Percentiles rank a stretch among this genome's conserved stretches.
Evolutionary conservation across 1,140 invertebrate species (phyloP).

Genomic region (Drosophila teissieri): DNA sequence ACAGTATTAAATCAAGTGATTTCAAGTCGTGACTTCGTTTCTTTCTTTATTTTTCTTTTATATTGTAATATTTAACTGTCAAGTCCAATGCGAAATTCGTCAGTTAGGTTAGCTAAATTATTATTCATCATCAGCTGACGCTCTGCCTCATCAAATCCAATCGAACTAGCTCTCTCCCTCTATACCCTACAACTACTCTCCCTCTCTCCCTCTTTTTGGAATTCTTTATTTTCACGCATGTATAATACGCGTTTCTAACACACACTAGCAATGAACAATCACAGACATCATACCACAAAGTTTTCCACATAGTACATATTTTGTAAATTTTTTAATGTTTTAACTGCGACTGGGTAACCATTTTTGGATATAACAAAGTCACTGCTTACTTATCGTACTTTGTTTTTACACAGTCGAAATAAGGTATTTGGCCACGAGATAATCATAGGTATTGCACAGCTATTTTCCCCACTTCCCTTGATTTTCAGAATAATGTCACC

Average conservation of each 20-base stretch:
- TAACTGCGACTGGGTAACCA: too few relatives aligned
- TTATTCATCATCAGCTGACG: neutral
- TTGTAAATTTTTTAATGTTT: too few relatives aligned
- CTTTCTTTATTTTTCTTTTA: neutral
- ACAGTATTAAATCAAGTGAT: neutral
- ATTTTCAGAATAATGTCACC: neutral
- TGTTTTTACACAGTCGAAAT: neutral
- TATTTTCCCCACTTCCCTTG: neutral
- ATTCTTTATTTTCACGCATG: conserved; percentile 3
- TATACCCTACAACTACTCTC: neutral
- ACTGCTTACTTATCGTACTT: too few relatives aligned
- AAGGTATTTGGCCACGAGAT: neutral
- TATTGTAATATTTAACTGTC: neutral
- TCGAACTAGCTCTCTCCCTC: conserved; percentile 3
- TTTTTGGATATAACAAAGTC: too few relatives aligned
- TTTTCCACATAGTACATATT: too few relatives aligned
- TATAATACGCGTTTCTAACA: neutral
- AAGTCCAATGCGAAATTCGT: neutral
- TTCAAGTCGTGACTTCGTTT: neutral
- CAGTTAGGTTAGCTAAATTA: too few relatives aligned
- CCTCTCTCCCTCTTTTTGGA: conserved; percentile 18
- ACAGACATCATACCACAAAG: too few relatives aligned
- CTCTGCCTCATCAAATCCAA: too few relatives aligned
- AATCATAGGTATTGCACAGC: neutral
- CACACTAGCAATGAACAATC: too few relatives aligned